phyloP scores from a whole-genome alignment of 2,888 invertebrate species.

The Baccha elongata region DNA sequence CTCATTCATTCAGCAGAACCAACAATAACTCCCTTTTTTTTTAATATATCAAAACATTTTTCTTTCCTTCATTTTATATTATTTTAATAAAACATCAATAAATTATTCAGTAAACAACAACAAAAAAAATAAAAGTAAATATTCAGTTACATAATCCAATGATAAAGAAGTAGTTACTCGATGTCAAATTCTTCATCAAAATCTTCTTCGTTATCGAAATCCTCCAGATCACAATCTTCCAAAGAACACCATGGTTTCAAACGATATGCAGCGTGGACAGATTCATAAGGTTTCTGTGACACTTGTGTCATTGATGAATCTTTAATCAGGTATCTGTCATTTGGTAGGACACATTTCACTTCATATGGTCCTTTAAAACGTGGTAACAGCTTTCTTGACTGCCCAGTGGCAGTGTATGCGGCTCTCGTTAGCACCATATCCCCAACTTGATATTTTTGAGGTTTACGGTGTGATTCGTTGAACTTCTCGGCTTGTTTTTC shows the following conservation, averaged over 20 bases:
- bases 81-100: background rate
- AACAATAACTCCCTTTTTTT: background rate
- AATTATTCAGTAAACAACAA: background rate
- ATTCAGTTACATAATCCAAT: background rate
- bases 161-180: background rate
- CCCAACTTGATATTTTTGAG: too few relatives aligned
- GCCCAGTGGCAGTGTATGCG: too few relatives aligned
- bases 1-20: background rate
- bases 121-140: background rate
- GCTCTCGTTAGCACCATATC: too few relatives aligned
- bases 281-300: background rate
- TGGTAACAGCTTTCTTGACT: too few relatives aligned
- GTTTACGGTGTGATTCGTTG: conserved; percentile 1
- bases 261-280: conserved; percentile 18
- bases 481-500: conserved; percentile 9
- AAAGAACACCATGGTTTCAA: conserved; percentile 23
- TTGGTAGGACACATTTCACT: too few relatives aligned
- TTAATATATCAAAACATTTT: background rate
- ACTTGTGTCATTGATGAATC: conserved; percentile 2
- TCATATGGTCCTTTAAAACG: too few relatives aligned
- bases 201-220: background rate
- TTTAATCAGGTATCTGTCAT: conserved; percentile 7
- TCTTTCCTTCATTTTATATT: background rate
- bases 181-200: background rate
- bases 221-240: conserved; percentile 19